Base-by-base conservation (phyloP, 2,888 invertebrate species). In the Hemithea aestivaria region DNA sequence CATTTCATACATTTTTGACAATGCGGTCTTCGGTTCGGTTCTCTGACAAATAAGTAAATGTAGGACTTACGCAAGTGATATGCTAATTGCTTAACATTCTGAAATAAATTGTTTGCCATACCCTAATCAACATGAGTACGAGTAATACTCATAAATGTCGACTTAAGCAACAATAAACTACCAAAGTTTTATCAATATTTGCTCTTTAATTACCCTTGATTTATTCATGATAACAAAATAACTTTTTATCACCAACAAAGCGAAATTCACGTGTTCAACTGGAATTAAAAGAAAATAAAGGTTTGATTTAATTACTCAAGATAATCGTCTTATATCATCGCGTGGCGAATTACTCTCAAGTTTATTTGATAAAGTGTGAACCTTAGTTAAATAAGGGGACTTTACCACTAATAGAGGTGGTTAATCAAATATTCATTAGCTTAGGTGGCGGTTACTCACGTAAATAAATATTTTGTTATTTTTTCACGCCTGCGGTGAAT, bases 261-360 rank as follows among this genome's bases (percentile, higher is more conserved):
- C 16, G 5, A 16, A 16, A 16, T 16, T 16, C 16, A 27, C 27
- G 40, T 40, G 40, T 11, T 35, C 23, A 6, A 7, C 10, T 23
- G 30, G 25, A 36, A 42, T 32, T 24, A 25, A 39, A 35, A 43
- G 8, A 10, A 34, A 40, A 33, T 27, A 38, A 45, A 35, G 35
- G 25, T 44, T 36, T 64, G 63, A 65, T 66, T 75, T 73, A 75
- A 77, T 78, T 74, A 73, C 61, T 70, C 65, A 56, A 67, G 72
- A 71, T 76, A 73, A 73, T 65, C 61, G 50, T 44, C 51, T 58
- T 60, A 68, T 71, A 73, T 69, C 69, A 70, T 77, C 65, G 77
- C 81, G 78, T 79, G 80, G 66, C 61, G 61, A 70, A 78, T 78
- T 78, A 80, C 62, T 70, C 69, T 68, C 68, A 62, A 51, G 60